Conservation (phyloP, 1,140 invertebrate species). For the Helicoverpa armigera region DNA sequence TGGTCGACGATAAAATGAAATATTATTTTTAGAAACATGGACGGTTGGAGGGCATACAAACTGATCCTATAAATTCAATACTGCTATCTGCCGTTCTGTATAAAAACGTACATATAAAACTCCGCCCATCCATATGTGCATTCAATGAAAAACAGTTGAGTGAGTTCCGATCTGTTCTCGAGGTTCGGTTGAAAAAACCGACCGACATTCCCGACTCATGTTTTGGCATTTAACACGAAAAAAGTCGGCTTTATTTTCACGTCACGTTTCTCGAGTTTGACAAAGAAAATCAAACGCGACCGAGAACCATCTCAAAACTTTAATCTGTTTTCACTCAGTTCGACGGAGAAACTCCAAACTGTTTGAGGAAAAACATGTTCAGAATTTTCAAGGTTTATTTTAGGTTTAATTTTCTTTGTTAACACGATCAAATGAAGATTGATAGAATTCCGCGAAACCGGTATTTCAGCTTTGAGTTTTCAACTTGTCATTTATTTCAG, state of each 20-base stretch:
- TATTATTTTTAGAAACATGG: not conserved
- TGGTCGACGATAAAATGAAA: not conserved
- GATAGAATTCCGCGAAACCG: constrained; percentile 2
- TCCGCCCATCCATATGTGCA: constrained; percentile 13
- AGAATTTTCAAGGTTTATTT: constrained; percentile 8
- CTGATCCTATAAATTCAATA: constrained; percentile 27
- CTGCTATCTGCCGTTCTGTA: constrained; percentile 3
- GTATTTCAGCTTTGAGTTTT: not conserved
- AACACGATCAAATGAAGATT: constrained; percentile 16
- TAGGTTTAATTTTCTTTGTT: constrained; percentile 10
- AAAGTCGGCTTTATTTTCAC: constrained; percentile 21
- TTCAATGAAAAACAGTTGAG: constrained; percentile 37
- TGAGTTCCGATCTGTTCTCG: constrained; percentile 24
- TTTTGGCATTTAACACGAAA: constrained; percentile 30
- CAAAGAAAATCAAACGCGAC: constrained; percentile 39
- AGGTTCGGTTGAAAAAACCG: not conserved
- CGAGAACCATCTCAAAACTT: constrained; percentile 26
- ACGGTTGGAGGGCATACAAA: not conserved
- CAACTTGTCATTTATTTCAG: constrained; percentile 25
- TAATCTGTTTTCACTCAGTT: constrained; percentile 29
- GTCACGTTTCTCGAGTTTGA: constrained; percentile 28
- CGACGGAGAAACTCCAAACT: not conserved
- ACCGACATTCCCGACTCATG: constrained; percentile 6
- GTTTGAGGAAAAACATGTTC: constrained; percentile 4
- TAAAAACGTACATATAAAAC: constrained; percentile 16